A percentile compares a stretch with the other conserved stretches of the same genome.
These are phyloP conservation scores for Dendrolimus punctatus DNA, from an alignment of 1,140 invertebrate genomes.

Conservation along the genomic window DNA sequence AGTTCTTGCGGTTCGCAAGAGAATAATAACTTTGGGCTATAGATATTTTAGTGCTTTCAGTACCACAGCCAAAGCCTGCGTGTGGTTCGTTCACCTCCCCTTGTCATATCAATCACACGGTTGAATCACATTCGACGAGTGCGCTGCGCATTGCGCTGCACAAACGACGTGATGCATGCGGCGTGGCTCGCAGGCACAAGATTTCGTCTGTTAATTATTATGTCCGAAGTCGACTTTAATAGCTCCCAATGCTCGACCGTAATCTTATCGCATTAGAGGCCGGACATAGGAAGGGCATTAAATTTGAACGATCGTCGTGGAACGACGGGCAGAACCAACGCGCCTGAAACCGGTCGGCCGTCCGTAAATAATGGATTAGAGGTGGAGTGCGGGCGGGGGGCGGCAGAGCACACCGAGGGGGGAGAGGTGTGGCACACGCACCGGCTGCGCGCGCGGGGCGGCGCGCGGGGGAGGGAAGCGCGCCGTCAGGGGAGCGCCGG, in stretches of 20 bases:
- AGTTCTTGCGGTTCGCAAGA: constrained; percentile 45
- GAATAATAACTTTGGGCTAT: constrained; percentile 42
- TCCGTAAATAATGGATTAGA: constrained; percentile 71
- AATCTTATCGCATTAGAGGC: constrained; percentile 68
- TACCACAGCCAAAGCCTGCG: constrained; percentile 33
- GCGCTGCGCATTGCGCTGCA: background rate
- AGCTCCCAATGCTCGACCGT: constrained; percentile 33
- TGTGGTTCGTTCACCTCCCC: constrained; percentile 39
- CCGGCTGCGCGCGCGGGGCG: constrained; percentile 39
- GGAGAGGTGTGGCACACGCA: constrained; percentile 28
- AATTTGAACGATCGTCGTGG: constrained; percentile 65
- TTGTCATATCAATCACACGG: constrained; percentile 37
- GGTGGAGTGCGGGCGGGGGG: constrained; percentile 27
- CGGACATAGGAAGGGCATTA: constrained; percentile 71
- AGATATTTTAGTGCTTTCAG: constrained; percentile 46
- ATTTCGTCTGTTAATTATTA: constrained; percentile 8
- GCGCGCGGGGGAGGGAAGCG: constrained; percentile 26
- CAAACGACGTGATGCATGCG: background rate
- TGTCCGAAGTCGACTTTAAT: background rate
- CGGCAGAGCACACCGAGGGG: constrained; percentile 12
- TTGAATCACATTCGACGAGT: constrained; percentile 19
- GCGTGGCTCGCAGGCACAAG: too few species aligned
- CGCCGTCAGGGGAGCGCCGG: constrained; percentile 27
- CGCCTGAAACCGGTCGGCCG: constrained; percentile 67
- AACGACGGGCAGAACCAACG: constrained; percentile 55